Percentiles rank a stretch among this genome's conserved stretches.
These are phyloP conservation scores for Orientallactaga bullata DNA, from an alignment of 2,113 vertebrate genomes.

Conservation along the genomic window DNA sequence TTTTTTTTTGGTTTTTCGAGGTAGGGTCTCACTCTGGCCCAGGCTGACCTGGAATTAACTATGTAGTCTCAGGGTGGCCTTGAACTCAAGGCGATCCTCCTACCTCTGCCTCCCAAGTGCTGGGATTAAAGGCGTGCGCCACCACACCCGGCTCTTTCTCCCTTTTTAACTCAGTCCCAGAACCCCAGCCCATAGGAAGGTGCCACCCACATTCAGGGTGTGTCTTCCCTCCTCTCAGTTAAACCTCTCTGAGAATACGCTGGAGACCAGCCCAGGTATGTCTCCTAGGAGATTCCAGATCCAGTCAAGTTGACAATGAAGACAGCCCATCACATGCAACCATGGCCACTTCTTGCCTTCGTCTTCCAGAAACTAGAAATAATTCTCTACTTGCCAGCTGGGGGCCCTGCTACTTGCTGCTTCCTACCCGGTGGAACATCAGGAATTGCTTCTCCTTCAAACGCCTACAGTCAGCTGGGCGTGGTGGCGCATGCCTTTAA, in stretches of 20 bases:
- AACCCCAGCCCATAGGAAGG: neutral
- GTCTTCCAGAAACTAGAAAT: neutral
- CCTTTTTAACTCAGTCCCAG: neutral
- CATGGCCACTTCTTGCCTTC: neutral
- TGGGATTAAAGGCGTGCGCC: no score
- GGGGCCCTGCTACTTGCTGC: neutral
- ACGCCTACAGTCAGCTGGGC: neutral
- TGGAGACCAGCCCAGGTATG: neutral
- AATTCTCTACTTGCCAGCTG: neutral
- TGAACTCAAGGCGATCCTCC: no score
- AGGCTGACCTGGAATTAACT: no score
- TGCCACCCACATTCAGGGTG: neutral
- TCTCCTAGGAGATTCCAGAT: neutral
- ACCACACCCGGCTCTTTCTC: no score
- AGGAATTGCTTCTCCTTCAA: neutral
- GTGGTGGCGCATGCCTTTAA: no score
- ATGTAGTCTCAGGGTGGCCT: no score
- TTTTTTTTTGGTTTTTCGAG: no score
- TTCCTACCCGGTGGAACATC: neutral
- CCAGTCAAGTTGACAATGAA: neutral
- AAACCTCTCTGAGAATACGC: neutral
- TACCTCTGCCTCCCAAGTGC: no score
- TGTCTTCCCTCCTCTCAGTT: neutral
- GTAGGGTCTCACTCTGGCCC: no score
- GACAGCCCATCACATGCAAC: neutral